Evolutionary conservation across 2,888 invertebrate genomes (phyloP).

Genomic region (Leptinotarsa haldemani): DNA sequence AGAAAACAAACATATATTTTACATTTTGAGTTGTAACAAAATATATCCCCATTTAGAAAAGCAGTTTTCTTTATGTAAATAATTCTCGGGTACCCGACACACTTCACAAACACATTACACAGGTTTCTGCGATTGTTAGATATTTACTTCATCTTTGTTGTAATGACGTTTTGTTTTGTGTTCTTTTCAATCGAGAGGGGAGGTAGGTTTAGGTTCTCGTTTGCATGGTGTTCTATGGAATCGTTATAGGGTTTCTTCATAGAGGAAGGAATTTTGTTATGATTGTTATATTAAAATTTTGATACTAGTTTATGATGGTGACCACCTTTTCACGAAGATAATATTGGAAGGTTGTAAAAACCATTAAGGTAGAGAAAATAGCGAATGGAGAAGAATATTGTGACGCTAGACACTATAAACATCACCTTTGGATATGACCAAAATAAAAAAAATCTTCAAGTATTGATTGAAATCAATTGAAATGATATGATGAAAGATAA

Average conservation of each 20-base stretch:
- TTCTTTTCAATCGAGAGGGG: background rate
- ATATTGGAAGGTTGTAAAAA: too few relatives aligned
- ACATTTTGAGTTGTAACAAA: slow-evolving; percentile 1
- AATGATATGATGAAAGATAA: too few relatives aligned
- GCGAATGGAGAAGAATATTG: background rate
- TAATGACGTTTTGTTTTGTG: slow-evolving; percentile 14
- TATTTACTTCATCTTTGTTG: slow-evolving; percentile 7
- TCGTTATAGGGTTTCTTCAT: background rate
- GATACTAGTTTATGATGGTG: background rate
- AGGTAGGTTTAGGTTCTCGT: slow-evolving; percentile 25
- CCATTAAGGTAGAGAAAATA: background rate
- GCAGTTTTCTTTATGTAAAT: slow-evolving; percentile 7
- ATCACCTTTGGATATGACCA: too few relatives aligned
- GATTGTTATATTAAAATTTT: background rate
- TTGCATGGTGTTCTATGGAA: slow-evolving; percentile 21
- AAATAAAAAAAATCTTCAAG: too few relatives aligned
- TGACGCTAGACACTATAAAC: too few relatives aligned
- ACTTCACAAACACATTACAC: slow-evolving; percentile 24
- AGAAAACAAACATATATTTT: slow-evolving; percentile 8
- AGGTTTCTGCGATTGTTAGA: slow-evolving; percentile 2
- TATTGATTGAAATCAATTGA: too few relatives aligned
- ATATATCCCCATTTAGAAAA: slow-evolving; percentile 1
- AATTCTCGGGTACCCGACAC: slow-evolving; percentile 17
- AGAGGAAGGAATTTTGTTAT: background rate
- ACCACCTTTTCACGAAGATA: background rate